phyloP scores from a whole-genome alignment of 2,797 vertebrate genomes.

The Percopsis omiscomaycus region DNA sequence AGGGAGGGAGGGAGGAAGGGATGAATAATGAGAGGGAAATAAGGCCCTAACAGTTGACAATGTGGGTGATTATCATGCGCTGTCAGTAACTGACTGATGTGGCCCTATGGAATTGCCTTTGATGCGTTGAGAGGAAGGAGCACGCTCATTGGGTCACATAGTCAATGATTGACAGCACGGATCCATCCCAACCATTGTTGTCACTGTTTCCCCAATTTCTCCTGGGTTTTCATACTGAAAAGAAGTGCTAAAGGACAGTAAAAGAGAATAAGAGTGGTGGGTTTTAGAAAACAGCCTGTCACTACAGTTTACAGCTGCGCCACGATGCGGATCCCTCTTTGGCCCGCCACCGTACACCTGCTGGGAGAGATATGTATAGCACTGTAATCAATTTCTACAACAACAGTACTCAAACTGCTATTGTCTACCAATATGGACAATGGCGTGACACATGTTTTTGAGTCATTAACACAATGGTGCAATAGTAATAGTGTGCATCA shows the following conservation, averaged over 20 bases:
- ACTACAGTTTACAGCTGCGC: slow-evolving; percentile 36
- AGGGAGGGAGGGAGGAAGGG: slow-evolving; percentile 21
- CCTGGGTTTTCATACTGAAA: slow-evolving; percentile 25
- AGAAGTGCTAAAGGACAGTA: slow-evolving; percentile 30
- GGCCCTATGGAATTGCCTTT: slow-evolving; percentile 54
- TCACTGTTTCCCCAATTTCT: slow-evolving; percentile 16
- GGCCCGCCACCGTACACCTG: slow-evolving; percentile 1
- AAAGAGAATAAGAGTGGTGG: slow-evolving; percentile 26
- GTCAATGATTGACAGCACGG: slow-evolving; percentile 62
- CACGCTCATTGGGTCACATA: slow-evolving; percentile 32
- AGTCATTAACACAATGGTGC: too few species aligned
- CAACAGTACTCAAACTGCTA: neutral
- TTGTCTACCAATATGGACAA: too few species aligned
- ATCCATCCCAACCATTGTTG: slow-evolving; percentile 51
- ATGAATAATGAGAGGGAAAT: slow-evolving; percentile 56
- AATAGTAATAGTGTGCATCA: neutral
- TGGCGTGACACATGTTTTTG: too few species aligned
- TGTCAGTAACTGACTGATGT: slow-evolving; percentile 69
- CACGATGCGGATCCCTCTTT: slow-evolving; percentile 18
- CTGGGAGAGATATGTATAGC: slow-evolving; percentile 1
- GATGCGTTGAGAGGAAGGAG: slow-evolving; percentile 49
- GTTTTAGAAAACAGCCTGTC: slow-evolving; percentile 31
- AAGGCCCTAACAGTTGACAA: slow-evolving; percentile 43
- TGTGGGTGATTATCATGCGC: slow-evolving; percentile 63
- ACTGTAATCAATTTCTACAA: slow-evolving; percentile 7